Percentiles rank a stretch among this genome's conserved stretches.
Evolutionary conservation across 1,140 invertebrate genomes (phyloP).

Genomic region (Papilio polyxenes): DNA sequence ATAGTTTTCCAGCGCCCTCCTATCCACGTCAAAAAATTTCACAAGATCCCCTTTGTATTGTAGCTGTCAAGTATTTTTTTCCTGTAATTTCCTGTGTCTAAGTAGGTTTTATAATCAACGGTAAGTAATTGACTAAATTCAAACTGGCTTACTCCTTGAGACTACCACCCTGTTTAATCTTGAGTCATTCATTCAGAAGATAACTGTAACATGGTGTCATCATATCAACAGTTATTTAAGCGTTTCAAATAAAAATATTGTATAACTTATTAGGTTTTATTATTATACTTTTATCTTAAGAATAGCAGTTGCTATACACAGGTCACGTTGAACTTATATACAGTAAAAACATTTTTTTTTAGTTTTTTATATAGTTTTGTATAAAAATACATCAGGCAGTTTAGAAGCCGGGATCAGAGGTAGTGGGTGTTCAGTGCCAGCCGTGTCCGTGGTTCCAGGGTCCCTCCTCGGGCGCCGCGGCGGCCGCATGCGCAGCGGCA

Average conservation of each 20-base stretch:
- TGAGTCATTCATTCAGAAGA: neutral
- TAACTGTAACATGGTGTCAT: neutral
- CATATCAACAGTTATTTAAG: neutral
- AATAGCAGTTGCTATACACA: conserved; percentile 66
- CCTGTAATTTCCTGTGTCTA: too few species aligned
- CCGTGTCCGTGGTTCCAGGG: conserved; percentile 69
- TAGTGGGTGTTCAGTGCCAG: conserved; percentile 68
- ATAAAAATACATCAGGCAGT: conserved; percentile 72
- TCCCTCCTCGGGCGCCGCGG: conserved; percentile 64
- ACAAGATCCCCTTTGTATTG: too few species aligned
- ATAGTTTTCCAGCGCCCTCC: too few species aligned
- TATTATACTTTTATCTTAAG: conserved; percentile 66
- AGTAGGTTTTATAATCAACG: too few species aligned
- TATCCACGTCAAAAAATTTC: too few species aligned
- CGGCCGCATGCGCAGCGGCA: conserved; percentile 71
- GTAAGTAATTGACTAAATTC: too few species aligned
- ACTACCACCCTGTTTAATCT: neutral
- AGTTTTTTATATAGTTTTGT: conserved; percentile 65
- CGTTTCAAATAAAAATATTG: conserved; percentile 40
- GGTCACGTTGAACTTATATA: conserved; percentile 73
- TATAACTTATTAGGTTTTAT: conserved; percentile 65
- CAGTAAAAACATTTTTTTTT: conserved; percentile 73
- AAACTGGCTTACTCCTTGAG: neutral
- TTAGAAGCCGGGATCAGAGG: conserved; percentile 62
- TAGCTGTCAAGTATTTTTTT: too few species aligned